Evolutionary conservation across 35 echinoderm and acorn worm genomes (phyloP), one percentile per base, ranked within the genome.

Genomic region (Ptychodera flava): DNA sequence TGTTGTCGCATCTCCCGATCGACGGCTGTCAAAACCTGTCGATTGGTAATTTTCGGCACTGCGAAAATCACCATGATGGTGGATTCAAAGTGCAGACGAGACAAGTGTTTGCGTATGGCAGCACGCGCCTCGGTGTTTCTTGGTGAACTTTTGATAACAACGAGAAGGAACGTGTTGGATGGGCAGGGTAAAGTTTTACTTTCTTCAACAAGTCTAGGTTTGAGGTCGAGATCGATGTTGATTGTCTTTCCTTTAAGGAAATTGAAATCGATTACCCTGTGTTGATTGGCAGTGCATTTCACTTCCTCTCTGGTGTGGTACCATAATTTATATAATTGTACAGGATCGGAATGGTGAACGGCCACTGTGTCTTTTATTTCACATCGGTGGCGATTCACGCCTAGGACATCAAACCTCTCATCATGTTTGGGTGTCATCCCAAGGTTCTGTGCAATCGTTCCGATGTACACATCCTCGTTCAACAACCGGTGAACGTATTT

Each of bases 391-490:
- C 45, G 45, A 6, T 64, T 6, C 6, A 64, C 45, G 6, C 45
- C 45, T 12, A 64, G 45, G 45, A 64, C 22, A 22, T 64, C 45
- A 22, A 64, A 64, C 22, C 45, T 64, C 6, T 64, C 45, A 22
- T 64, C 45, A 22, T 64, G 6, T 22, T 64, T 6, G 6, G 45
- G 22, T 22, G 45, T 64, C 45, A 64, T 6, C 6, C 45, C 45
- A 64, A 64, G 45, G 22, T 64, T 64, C 35, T 81, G 78, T 0
- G 81, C 27, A 22, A 88, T 33, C 28, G 85, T 87, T 0, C 89
- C 92, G 15, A 94, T 78, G 78, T 78, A 94, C 1, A 94, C 89
- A 35, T 94, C 92, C 64, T 91, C 89, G 79, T 85, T 86, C 37
- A 30, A 81, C 77, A 85, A 91, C 78, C 37, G 83, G n/a, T 53